Base-by-base conservation (phyloP, 2,113 vertebrate species). In the Chlorocebus sabaeus region DNA sequence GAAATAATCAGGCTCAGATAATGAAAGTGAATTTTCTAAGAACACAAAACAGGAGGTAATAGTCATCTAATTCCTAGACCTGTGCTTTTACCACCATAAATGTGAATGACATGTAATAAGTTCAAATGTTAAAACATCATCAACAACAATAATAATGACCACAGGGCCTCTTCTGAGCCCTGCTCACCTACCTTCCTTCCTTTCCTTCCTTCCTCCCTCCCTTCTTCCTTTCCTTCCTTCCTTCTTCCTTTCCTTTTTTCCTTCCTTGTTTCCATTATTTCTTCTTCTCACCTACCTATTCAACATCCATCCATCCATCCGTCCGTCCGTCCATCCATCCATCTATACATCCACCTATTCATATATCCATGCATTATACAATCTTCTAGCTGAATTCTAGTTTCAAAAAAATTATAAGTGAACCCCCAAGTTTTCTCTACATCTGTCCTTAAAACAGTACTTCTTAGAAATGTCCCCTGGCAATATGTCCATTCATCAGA, bases 1-100 rank as follows among this genome's bases (percentile, higher is more conserved):
- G 48, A 95, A 88, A 89, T 81, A 90, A 93, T 95, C 88, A 95
- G 64, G 35, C 76, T 96, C 73, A 95, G 83, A 73, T 82, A 90
- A 94, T 76, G 89, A 88, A 95, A 95, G 70, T 25, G 22, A 92
- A 84, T 96, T 97, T 70, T 43, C 32, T 70, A 38, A 90, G 61
- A 96, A 61, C 10, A 40, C 22, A 82, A 89, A 70, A 88, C 61
- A 87, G 68, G 52, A 90, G 20, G 50, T 76, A 94, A 70, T 2
- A 90, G 38, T 86, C 27, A 76, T 81, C 78, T 80, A 73, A 87
- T 87, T 83, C 25, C 35, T 23, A 90, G 93, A 90, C 25, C n/a
- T 48, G 67, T 88, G 70, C 55, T 96, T 94, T 94, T 45, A 32
- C 55, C 50, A 87, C 35, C n/a, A 11, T 68, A 43, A 89, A 45